Evolutionary conservation across 2,888 invertebrate genomes (phyloP), one percentile per base, ranked within the genome.

Genomic region (Drosophila tripunctata): DNA sequence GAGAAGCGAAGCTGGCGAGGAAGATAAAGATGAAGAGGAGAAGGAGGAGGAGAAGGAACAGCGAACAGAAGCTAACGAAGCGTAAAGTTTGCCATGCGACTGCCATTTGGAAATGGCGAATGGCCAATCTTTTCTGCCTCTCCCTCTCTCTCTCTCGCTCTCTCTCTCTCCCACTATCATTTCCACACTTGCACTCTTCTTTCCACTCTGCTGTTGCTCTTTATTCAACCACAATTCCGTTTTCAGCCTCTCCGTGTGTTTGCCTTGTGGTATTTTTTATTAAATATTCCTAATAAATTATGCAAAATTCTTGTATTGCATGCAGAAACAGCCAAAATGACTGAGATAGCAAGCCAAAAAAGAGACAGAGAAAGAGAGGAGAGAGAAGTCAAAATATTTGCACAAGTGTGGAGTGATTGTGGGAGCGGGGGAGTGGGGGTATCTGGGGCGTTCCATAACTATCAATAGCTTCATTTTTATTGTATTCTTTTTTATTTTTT

Each of bases 231-330:
- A 27, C 66, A 69, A 73, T 61, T 65, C 65, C 68, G 48, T 52
- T 52, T 63, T 47, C 58, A 52, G 68, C 67, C 77, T 35, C 58
- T 41, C 58, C 51, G 41, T 15, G 60, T 78, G 79, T 85, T 85
- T 82, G 81, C 75, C 79, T 82, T 69, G 82, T 77, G 81, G 85
- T 77, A 75, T 82, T 82, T 84, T 81, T 83, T 83, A 83, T 83
- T 83, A 86, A 86, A 83, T 83, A 86, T 83, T 83, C 72, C 84
- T 83, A 83, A 83, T 83, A 83, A 86, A 83, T 83, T 83, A 83
- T 83, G 83, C 81, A 83, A 86, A 86, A 81, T 77, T 85, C 65
- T 75, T 78, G 78, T 79, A 85, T 78, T 82, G 75, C 78, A 63
- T 40, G 54, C 58, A 43, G 65, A 57, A 65, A 65, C 70, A 64